Percentiles rank a stretch among this genome's conserved stretches.
Evolutionary conservation across 2,888 invertebrate genomes (phyloP).

Genomic region (Andrena minutula): DNA sequence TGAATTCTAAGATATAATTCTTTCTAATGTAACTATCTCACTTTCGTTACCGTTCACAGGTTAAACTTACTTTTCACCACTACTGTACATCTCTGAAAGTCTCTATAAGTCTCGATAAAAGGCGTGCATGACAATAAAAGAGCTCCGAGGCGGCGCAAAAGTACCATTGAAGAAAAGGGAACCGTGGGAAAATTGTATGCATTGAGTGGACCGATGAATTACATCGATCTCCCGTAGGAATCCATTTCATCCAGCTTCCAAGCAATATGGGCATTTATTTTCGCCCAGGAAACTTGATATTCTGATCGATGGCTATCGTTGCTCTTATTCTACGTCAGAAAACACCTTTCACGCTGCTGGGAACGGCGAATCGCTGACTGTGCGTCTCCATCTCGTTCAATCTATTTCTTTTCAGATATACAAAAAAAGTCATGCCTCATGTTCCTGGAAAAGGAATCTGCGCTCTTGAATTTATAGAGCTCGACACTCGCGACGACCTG

Average conservation of each 20-base stretch:
- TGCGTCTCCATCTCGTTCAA: background rate
- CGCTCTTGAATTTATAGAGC: background rate
- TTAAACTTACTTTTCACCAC: too few relatives aligned
- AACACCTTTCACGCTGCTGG: conserved; percentile 1
- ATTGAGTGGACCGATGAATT: background rate
- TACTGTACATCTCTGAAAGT: background rate
- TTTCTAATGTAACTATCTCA: too few relatives aligned
- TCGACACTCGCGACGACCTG: too few relatives aligned
- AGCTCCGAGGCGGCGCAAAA: background rate
- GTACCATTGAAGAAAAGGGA: conserved; percentile 1
- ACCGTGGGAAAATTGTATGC: conserved; percentile 12
- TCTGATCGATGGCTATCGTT: conserved; percentile 1
- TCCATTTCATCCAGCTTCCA: background rate
- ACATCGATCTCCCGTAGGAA: conserved; percentile 17
- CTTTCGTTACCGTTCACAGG: too few relatives aligned
- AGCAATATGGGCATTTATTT: background rate
- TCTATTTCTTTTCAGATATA: background rate
- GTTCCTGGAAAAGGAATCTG: background rate
- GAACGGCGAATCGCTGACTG: conserved; percentile 1
- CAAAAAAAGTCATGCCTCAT: background rate
- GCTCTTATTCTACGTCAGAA: background rate
- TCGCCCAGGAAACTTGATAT: background rate
- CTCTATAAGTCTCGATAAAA: background rate
- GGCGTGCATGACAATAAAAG: background rate
- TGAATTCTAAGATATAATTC: too few relatives aligned